Base-by-base conservation (phyloP, 1,140 invertebrate species). In the Scaptomyza hsui region DNA sequence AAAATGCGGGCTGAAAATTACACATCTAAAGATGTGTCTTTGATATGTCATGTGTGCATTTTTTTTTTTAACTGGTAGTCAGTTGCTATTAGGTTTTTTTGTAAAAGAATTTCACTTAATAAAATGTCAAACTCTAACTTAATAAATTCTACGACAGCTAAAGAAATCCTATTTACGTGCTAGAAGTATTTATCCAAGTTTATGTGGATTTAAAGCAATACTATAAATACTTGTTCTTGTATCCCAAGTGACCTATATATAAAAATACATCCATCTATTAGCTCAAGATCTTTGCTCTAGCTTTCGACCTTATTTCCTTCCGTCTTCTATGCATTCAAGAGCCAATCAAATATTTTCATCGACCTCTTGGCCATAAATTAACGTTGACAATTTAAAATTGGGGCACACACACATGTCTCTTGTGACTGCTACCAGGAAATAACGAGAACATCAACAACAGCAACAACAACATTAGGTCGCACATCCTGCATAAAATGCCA, bases 281-380 rank as follows among this genome's bases (percentile, higher is more conserved):
- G 29, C 29, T 37, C 35, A 19, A 72, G 71, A 41, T 71, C 29
- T 18, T 49, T 37, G 16, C 39, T 26, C 10, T 26, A 16, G 10
- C 12, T 29, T 37, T 42, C 55, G 55, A 57, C 55, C 55, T 35
- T 21, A 12, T 41, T 61, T 2, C 56, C 15, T 3, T 12, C 35
- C 24, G 24, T 5, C 24, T 29, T 7, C 35, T 5, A n/a, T 1
- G 6, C 16, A 51, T 51, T 81, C 57, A 60, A 81, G 75, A 78
- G 69, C 73, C 70, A 81, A 81, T 81, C 69, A 81, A 81, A 81
- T 81, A 82, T 82, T 77, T 82, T 61, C 69, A 65, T 64, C 73
- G 61, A 69, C 55, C 64, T 71, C 78, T 73, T 59, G 70, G 78
- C 74, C 61, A 82, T 82, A 82, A 82, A 82, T 82, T 82, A 56